A percentile compares a stretch with the other conserved stretches of the same genome.
Conservation (phyloP, 2,797 vertebrate species). For the Harpagifer antarcticus region DNA sequence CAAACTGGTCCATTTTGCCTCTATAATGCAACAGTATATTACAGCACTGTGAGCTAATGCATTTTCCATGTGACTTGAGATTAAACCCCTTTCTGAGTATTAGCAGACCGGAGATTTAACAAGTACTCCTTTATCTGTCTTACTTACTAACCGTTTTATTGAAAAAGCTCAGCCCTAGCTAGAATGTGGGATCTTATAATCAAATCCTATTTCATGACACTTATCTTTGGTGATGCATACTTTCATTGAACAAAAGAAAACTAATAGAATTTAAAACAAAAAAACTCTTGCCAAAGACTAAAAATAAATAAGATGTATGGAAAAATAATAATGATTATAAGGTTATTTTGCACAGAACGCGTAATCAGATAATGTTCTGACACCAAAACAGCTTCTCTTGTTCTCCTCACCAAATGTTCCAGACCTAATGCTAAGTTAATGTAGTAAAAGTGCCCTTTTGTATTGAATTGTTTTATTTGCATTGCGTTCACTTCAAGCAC, state of each 20-base stretch:
- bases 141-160: neutral
- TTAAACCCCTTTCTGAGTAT: constrained; percentile 29
- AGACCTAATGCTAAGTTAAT: neutral
- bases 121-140: constrained; percentile 3
- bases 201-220: neutral
- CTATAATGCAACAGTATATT: constrained; percentile 7
- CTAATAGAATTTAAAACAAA: neutral
- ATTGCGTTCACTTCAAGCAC: neutral
- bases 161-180: neutral
- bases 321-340: neutral
- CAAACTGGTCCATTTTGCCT: constrained; percentile 25
- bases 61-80: constrained; percentile 35
- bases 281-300: neutral
- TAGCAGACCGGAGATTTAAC: constrained; percentile 25
- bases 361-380: neutral
- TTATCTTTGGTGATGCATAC: neutral
- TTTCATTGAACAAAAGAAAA: neutral
- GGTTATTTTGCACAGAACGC: constrained; percentile 6
- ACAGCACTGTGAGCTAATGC: constrained; percentile 21
- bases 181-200: neutral
- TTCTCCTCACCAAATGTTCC: neutral
- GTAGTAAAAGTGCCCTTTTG: neutral
- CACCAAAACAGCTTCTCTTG: constrained; percentile 7
- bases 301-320: neutral
- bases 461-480: too few relatives aligned